Evolutionary conservation across 2,888 invertebrate genomes (phyloP), one percentile per base, ranked within the genome.

Genomic region (Amiota mariae): DNA sequence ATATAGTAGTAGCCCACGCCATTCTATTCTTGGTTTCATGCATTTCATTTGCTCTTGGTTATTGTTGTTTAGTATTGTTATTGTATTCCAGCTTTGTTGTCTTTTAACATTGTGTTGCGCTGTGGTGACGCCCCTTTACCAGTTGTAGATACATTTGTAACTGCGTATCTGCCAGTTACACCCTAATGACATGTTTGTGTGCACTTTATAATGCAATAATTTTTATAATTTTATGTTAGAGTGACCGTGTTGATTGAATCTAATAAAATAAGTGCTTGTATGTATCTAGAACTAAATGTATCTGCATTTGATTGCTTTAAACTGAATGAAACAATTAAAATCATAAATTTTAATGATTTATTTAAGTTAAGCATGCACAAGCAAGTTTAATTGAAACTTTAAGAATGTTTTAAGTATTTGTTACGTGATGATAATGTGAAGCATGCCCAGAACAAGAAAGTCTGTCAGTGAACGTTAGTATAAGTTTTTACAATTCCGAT

Each of bases 261-360:
- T 47, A 57, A 70, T 70, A 49, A 71, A 67, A 47, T 11, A 67
- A 47, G 47, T 47, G 9, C 24, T 8, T 18, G 13, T 68, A 24
- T 56, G 51, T n/a, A 67, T 67, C 67, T 67, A 46, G 15, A 48
- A 15, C 2, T n/a, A 51, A 51, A 9, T 24, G 61, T 64, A 48
- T n/a, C 64, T 64, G 51, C 51, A 24, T 24, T 24, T n/a, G 64
- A 15, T 13, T 15, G 79, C 71, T 76, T 72, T 83, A 84, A 83
- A 81, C 85, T 77, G 77, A 36, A 36, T 36, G 36, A 78, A 82
- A 70, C 85, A 84, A 83, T 83, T 85, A 83, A 85, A 81, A 84
- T 84, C 85, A 83, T 83, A 83, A 85, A 84, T 84, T 85, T 80
- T 85, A 84, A 85, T 83, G 85, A 85, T 83, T 83, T 83, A 85